Evolutionary conservation across 2,888 invertebrate species (phyloP).

Genomic region (Brachyptera putata): DNA sequence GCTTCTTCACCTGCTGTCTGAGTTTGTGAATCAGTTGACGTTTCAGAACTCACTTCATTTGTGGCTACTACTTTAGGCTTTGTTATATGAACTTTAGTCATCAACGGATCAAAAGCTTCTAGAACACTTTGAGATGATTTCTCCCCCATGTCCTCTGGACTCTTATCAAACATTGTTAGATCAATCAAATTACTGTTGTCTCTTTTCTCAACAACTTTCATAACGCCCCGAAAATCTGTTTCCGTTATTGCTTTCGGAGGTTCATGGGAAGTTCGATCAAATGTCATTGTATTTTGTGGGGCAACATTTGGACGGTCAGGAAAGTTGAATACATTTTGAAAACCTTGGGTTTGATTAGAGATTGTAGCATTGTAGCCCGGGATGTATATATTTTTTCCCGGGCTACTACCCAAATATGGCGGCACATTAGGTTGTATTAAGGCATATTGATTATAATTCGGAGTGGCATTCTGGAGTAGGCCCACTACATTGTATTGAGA

Average conservation of each 20-base stretch:
- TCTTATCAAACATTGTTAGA: conserved; percentile 46
- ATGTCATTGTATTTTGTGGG: too few relatives aligned
- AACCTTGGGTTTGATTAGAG: not conserved
- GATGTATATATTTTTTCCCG: not conserved
- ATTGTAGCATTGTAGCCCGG: not conserved
- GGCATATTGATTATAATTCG: conserved; percentile 15
- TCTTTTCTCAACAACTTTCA: conserved; percentile 48
- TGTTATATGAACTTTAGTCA: conserved; percentile 44
- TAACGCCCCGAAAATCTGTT: conserved; percentile 39
- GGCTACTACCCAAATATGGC: not conserved
- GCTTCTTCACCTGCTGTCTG: too few relatives aligned
- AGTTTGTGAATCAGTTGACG: too few relatives aligned
- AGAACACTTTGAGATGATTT: conserved; percentile 59
- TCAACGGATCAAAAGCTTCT: conserved; percentile 84
- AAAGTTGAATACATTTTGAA: not conserved
- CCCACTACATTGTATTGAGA: not conserved
- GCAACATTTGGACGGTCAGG: not conserved
- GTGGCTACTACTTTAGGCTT: not conserved
- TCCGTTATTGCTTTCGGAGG: conserved; percentile 1
- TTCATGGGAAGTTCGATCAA: too few relatives aligned
- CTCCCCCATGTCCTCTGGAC: conserved; percentile 17
- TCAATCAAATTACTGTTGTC: conserved; percentile 57
- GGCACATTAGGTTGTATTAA: not conserved
- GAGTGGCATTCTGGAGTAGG: not conserved
- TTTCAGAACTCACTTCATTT: too few relatives aligned